A percentile compares a stretch with the other conserved stretches of the same genome.
Evolutionary conservation across 1,140 invertebrate genomes (phyloP).

Genomic region (Camponotus pennsylvanicus): DNA sequence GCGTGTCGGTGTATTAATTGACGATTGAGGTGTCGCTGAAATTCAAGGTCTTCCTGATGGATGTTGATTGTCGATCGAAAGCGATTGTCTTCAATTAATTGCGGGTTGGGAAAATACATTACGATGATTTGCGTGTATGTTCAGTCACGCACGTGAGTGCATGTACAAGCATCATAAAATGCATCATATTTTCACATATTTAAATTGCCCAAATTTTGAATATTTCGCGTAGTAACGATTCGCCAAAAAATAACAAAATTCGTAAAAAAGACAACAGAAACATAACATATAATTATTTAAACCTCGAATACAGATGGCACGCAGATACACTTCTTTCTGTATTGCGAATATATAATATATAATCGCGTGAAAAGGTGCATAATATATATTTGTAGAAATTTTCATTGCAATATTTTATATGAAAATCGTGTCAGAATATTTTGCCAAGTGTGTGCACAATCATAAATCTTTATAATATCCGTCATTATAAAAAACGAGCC

Average conservation of each 20-base stretch:
- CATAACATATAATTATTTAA: constrained; percentile 3
- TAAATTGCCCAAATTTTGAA: constrained; percentile 12
- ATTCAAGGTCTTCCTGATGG: constrained; percentile 10
- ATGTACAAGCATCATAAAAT: not conserved
- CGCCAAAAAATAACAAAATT: not conserved
- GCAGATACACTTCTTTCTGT: constrained; percentile 21
- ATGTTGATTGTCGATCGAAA: constrained; percentile 2
- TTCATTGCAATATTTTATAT: constrained; percentile 47
- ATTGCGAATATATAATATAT: not conserved
- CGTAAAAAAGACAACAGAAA: not conserved
- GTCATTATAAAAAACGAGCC: not conserved
- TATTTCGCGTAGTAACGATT: not conserved
- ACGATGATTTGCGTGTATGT: not conserved
- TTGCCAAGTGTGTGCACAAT: not conserved
- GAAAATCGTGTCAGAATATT: constrained; percentile 15
- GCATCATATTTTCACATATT: not conserved
- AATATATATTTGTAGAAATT: constrained; percentile 10
- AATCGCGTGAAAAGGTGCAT: constrained; percentile 18
- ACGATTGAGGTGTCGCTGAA: constrained; percentile 3
- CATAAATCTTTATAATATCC: not conserved
- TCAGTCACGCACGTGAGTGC: not conserved
- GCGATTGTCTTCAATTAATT: not conserved
- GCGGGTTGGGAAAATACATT: constrained; percentile 9
- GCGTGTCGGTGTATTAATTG: not conserved
- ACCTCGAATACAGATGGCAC: constrained; percentile 1